A percentile compares a stretch with the other conserved stretches of the same genome.
Conservation (phyloP, 2,888 invertebrate genomes). For the Hedya salicella region DNA sequence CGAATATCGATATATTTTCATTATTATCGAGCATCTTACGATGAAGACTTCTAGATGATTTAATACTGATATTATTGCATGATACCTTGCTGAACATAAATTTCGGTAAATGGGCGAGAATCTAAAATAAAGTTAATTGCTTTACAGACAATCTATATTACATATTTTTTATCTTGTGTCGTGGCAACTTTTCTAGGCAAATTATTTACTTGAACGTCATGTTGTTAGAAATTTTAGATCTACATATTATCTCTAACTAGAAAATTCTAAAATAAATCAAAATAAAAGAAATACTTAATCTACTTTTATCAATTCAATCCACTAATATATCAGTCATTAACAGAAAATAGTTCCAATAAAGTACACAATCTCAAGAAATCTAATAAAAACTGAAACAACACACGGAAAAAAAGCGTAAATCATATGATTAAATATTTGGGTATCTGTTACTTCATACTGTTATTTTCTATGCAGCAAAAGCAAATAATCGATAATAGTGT, state of each 20-base stretch:
- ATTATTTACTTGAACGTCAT: neutral
- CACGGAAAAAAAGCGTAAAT: neutral
- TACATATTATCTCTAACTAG: slow-evolving; percentile 21
- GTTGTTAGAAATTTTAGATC: slow-evolving; percentile 11
- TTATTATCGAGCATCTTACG: too few species aligned
- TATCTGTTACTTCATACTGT: neutral
- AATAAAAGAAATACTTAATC: too few species aligned
- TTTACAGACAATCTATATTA: neutral
- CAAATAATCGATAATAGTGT: slow-evolving; percentile 10
- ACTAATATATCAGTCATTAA: too few species aligned
- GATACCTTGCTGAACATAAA: too few species aligned
- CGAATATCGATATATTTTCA: too few species aligned
- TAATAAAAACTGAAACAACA: neutral
- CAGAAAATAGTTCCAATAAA: too few species aligned
- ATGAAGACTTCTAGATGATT: too few species aligned
- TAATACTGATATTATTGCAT: too few species aligned
- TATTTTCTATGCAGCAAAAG: slow-evolving; percentile 31
- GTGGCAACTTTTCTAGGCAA: neutral
- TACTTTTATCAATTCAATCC: too few species aligned
- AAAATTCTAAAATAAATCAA: slow-evolving; percentile 8
- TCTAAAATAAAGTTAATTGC: too few species aligned
- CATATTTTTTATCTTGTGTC: neutral
- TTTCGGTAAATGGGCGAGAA: too few species aligned
- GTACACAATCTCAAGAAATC: too few species aligned
- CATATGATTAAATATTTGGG: neutral